A percentile compares a stretch with the other conserved stretches of the same genome.
Conservation (phyloP, 2,797 vertebrate species). For the Hippopotamyrus pictus region DNA sequence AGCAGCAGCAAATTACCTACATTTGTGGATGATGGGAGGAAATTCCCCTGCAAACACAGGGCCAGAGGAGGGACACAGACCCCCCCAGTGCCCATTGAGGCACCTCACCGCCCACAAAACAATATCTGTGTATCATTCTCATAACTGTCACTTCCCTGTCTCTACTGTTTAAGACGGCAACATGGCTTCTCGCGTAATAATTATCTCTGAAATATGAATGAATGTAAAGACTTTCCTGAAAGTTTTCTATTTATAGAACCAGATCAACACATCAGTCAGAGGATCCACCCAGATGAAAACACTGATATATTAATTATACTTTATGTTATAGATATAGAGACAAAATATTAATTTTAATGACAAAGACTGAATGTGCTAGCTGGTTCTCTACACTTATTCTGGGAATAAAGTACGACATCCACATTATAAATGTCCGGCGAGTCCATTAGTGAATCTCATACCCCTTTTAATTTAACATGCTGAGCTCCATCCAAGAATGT, state of each 20-base stretch:
- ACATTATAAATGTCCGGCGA: background rate
- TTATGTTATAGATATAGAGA: background rate
- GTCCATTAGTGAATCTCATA: background rate
- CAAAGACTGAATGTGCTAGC: background rate
- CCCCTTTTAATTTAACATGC: background rate
- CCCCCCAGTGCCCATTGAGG: background rate
- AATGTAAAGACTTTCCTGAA: slow-evolving; percentile 21
- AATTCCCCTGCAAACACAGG: background rate
- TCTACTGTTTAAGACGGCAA: background rate
- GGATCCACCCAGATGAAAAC: slow-evolving; percentile 24
- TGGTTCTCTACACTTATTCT: background rate
- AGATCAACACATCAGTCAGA: slow-evolving; percentile 2
- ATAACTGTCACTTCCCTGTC: background rate
- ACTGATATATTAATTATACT: slow-evolving; percentile 8
- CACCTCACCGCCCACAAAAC: background rate
- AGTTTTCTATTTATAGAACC: slow-evolving; percentile 15
- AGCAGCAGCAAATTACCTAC: background rate
- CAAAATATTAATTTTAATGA: background rate
- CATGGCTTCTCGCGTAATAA: background rate
- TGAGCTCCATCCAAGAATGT: background rate
- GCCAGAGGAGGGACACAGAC: background rate
- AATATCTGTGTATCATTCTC: background rate
- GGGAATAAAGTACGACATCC: background rate
- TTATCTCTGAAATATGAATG: slow-evolving; percentile 6
- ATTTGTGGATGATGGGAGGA: background rate